Base-by-base conservation (phyloP, 2,797 vertebrate species). In the Australoheros facetus region DNA sequence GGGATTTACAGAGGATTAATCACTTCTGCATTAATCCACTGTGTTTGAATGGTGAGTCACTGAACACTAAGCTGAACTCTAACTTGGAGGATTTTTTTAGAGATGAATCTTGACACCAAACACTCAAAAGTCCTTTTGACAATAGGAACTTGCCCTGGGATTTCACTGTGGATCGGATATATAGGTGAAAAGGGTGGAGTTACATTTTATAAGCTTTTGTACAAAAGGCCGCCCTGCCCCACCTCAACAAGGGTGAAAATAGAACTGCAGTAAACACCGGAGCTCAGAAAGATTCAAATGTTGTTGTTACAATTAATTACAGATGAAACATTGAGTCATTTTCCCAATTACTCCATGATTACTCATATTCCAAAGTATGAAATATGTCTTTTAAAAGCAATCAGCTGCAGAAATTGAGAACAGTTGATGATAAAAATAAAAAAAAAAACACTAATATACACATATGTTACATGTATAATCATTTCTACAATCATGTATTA, bases 1-100 rank as follows among this genome's bases (percentile, higher is more conserved):
- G 3, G 84, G 80, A 88, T 86, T 89, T 78, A 85, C 54, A 2
- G 19, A 17, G 57, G 85, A 85, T 91, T 82, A 90, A 82, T 81
- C 69, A 57, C 81, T 56, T 78, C 72, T 53, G 11, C 74, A 4
- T 64, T 87, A 54, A 69, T 83, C 81, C 69, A 42, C 34, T 53
- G 17, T 26, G 55, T 85, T 76, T 79, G 19, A 81, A 34, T 21
- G 42, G 13, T n/a, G 55, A 78, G 16, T 45, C 42, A 10, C 71
- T 32, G 16, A 71, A 74, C 1, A 26, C 32, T 1, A 73, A 75
- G 59, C 69, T 69, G 48, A 69, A 88, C 70, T 57, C 48, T 34
- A 51, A 85, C 58, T 70, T 77, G 4, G 26, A 58, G 62, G 77
- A 82, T 78, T 64, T 39, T 39, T 39, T 39, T 39, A 11, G 28